Evolutionary conservation across 2,113 vertebrate genomes (phyloP).

Genomic region (Miniopterus natalensis): DNA sequence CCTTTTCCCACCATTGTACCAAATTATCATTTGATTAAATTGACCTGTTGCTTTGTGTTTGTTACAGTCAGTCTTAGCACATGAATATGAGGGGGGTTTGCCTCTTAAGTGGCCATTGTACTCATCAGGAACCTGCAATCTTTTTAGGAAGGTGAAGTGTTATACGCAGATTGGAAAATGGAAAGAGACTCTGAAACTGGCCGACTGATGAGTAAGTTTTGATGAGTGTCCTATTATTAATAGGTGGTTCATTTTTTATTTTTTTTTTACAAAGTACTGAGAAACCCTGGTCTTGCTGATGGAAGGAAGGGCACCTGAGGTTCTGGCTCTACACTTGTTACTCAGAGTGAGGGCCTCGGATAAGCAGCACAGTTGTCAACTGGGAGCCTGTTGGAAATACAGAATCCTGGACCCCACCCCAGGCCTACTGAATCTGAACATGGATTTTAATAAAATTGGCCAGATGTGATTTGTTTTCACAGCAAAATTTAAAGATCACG

Average conservation of each 20-base stretch:
- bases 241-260: not conserved
- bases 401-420: not conserved
- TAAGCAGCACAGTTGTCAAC: not conserved
- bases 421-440: not conserved
- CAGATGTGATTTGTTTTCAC: not conserved
- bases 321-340: not conserved
- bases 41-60: not conserved
- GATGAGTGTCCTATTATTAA: not conserved
- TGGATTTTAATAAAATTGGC: not conserved
- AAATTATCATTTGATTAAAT: not conserved
- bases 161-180: constrained; percentile 82
- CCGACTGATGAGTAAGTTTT: constrained; percentile 66
- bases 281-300: not conserved
- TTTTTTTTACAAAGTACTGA: not conserved
- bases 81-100: not conserved
- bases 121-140: constrained; percentile 19
- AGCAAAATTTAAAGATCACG: not conserved
- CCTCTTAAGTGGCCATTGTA: not conserved
- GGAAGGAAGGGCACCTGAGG: not conserved
- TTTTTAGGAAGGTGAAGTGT: constrained; percentile 81
- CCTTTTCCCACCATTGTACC: not conserved
- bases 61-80: not conserved
- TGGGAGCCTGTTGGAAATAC: not conserved
- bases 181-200: constrained; percentile 81
- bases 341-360: not conserved